Base-by-base conservation (phyloP, 1,140 invertebrate species). In the Zaprionus nigranus region DNA sequence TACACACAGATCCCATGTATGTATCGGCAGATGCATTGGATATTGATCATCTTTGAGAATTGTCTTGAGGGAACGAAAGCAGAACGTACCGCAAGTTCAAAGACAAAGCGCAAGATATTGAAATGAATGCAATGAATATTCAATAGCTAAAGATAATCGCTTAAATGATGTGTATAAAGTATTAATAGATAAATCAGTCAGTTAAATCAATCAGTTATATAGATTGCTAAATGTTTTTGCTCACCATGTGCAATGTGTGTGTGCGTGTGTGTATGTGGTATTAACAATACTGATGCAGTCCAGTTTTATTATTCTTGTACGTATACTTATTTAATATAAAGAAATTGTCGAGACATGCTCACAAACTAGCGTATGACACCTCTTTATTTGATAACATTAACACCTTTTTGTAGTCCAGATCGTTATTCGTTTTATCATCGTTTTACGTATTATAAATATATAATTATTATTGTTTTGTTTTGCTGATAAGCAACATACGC, bases 11-110 rank as follows among this genome's bases (percentile, higher is more conserved):
- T 7, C 59, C 78, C 4, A 82, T 91, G 73, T 36, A 90, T 15
- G 68, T 91, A 7, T 46, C 87, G 6, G 38, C 86, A 13, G 86
- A 92, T 61, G 72, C 83, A 1, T 68, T 92, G 58, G 91, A 92
- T 59, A 92, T 92, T 69, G 90, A 92, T n/a, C 67, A 92, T 15
- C 67, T 87, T 6, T 88, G 7, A 20, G n/a, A n/a, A n/a, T n/a
- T n/a, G n/a, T n/a, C n/a, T n/a, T n/a, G n/a, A n/a, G n/a, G n/a
- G n/a, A n/a, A n/a, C n/a, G n/a, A n/a, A n/a, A n/a, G n/a, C n/a
- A n/a, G n/a, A n/a, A n/a, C 28, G 4, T 12, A 57, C 22, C 43
- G 13, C n/a, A n/a, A 71, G 56, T 71, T 75, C 34, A 64, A 71
- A 60, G 26, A 36, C 30, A n/a, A 65, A 28, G 34, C 53, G 20